Evolutionary conservation across 1,140 invertebrate species (phyloP).

Genomic region (Mycetomoellerius zeteki): DNA sequence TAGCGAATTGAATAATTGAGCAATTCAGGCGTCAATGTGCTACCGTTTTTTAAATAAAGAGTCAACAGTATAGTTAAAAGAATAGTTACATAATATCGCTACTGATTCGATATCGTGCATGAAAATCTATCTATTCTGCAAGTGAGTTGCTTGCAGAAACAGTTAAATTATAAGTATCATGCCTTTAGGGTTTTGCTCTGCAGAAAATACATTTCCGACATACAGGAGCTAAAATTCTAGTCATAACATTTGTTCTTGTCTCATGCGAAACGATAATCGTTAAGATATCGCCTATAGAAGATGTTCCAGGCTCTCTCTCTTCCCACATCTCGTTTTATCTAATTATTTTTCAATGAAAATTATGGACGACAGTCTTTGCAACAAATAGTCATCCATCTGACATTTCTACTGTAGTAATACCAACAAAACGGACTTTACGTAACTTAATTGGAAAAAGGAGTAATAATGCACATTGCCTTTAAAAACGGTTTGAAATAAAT

Average conservation of each 20-base stretch:
- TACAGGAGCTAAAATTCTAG: background rate
- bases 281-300: background rate
- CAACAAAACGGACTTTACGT: background rate
- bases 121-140: background rate
- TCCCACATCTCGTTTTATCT: background rate
- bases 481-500: slow-evolving; percentile 22
- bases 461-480: slow-evolving; percentile 6
- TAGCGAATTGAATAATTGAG: background rate
- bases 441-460: slow-evolving; percentile 10
- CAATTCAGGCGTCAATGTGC: background rate
- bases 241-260: slow-evolving; percentile 1
- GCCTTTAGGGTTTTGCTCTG: background rate
- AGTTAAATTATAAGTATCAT: slow-evolving; percentile 22
- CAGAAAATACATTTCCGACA: slow-evolving; percentile 12
- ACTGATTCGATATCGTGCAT: background rate
- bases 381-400: background rate
- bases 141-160: slow-evolving; percentile 11
- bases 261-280: background rate
- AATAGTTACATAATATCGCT: background rate
- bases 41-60: background rate
- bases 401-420: background rate
- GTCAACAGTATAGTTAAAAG: background rate
- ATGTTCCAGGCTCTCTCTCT: background rate
- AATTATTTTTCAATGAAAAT: slow-evolving; percentile 2
- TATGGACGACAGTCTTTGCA: background rate